phyloP scores from a whole-genome alignment of 2,113 vertebrate species.

The Symphodus melops region DNA sequence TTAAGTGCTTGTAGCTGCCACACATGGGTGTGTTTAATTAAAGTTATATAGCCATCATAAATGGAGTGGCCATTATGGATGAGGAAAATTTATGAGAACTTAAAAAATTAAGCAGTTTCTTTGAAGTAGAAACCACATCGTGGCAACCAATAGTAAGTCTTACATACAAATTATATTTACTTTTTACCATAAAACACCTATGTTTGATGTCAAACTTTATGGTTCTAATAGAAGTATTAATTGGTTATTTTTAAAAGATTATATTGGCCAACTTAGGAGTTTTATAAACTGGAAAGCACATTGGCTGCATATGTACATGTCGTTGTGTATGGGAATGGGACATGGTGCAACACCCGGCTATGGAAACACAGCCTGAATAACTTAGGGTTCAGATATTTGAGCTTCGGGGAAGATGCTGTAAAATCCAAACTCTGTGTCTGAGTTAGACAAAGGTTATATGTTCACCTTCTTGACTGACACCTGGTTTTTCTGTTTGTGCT shows the following conservation, averaged over 20 bases:
- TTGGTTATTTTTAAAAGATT: conserved; percentile 84
- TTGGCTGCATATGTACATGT: conserved; percentile 78
- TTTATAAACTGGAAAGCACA: conserved; percentile 81
- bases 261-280: conserved; percentile 75
- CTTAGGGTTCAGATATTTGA: conserved; percentile 54
- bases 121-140: conserved; percentile 80
- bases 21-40: conserved; percentile 84
- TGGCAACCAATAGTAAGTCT: conserved; percentile 58
- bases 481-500: neutral
- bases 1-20: conserved; percentile 71
- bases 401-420: conserved; percentile 47
- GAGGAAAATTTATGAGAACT: conserved; percentile 78
- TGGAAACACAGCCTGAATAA: conserved; percentile 62
- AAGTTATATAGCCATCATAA: conserved; percentile 83
- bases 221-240: conserved; percentile 81
- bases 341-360: conserved; percentile 61
- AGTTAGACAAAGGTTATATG: neutral
- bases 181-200: conserved; percentile 79
- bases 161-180: conserved; percentile 72
- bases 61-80: conserved; percentile 78
- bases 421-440: conserved; percentile 42
- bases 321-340: conserved; percentile 66
- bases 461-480: neutral
- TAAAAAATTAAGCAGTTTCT: conserved; percentile 78
- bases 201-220: conserved; percentile 82